phyloP scores from a whole-genome alignment of 1,140 invertebrate species.

The Triops cancriformis region DNA sequence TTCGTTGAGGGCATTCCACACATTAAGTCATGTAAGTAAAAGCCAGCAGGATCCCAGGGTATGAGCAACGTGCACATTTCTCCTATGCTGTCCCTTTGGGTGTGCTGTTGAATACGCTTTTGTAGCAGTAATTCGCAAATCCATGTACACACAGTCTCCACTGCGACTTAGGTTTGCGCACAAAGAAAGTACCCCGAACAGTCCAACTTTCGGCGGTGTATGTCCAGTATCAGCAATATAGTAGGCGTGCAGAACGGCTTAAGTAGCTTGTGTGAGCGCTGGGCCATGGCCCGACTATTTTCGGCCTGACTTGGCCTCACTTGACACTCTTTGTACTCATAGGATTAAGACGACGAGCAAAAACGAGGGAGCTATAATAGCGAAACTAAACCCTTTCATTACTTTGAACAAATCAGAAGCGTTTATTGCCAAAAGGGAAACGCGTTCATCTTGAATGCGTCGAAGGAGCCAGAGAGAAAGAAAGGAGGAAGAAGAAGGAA shows the following conservation, averaged over 20 bases:
- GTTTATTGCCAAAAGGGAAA: background rate
- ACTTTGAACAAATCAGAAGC: background rate
- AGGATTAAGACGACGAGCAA: background rate
- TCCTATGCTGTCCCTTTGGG: background rate
- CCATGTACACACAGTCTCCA: background rate
- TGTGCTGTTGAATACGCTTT: background rate
- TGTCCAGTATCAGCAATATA: background rate
- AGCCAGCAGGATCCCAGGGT: background rate
- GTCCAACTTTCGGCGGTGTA: too few relatives aligned
- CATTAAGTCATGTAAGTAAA: constrained; percentile 2
- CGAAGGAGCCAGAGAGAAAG: background rate
- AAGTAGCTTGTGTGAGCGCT: constrained; percentile 8
- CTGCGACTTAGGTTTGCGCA: background rate
- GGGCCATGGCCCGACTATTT: constrained; percentile 3
- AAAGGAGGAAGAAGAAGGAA: background rate
- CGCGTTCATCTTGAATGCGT: background rate
- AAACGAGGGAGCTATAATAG: background rate
- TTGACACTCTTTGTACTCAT: background rate
- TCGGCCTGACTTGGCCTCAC: background rate
- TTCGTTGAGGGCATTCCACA: background rate
- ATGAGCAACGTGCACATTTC: too few relatives aligned
- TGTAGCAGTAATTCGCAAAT: background rate
- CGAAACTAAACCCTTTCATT: background rate
- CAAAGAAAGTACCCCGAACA: background rate
- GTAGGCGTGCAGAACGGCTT: constrained; percentile 1